Percentiles rank a stretch among this genome's conserved stretches.
These are phyloP conservation scores for Bufotes viridis DNA, from an alignment of 2,797 vertebrate genomes.

Conservation along the genomic window DNA sequence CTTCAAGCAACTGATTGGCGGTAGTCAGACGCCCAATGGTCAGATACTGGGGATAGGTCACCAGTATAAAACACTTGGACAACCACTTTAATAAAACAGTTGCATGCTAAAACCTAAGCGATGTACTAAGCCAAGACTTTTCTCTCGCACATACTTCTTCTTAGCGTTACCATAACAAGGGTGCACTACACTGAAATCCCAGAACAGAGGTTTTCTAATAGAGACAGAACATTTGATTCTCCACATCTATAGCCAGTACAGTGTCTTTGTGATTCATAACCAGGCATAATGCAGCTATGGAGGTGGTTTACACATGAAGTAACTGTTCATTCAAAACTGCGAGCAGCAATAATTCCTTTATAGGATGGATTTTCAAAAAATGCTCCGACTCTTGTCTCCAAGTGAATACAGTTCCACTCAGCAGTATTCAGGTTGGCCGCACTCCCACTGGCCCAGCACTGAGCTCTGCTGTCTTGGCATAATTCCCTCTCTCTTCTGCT, in stretches of 20 bases:
- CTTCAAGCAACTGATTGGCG: too few relatives aligned
- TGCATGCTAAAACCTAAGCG: too few relatives aligned
- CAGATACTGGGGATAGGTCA: too few relatives aligned
- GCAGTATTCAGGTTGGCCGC: conserved; percentile 33
- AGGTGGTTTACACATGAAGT: not conserved
- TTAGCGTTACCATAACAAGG: not conserved
- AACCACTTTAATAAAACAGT: too few relatives aligned
- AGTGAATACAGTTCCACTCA: conserved; percentile 16
- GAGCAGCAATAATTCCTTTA: conserved; percentile 16
- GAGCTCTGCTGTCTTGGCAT: conserved; percentile 28
- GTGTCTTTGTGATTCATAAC: not conserved
- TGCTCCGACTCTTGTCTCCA: conserved; percentile 19
- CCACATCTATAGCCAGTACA: not conserved
- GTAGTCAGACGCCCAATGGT: too few relatives aligned
- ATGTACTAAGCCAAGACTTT: not conserved
- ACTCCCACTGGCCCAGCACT: conserved; percentile 1
- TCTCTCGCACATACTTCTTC: not conserved
- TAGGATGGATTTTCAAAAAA: conserved; percentile 36
- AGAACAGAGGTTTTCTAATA: not conserved
- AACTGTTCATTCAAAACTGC: not conserved
- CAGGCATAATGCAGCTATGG: not conserved
- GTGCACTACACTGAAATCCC: not conserved
- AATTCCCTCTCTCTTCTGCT: conserved; percentile 21
- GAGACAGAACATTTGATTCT: not conserved
- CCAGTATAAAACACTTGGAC: too few relatives aligned